Evolutionary conservation across 2,113 vertebrate species (phyloP), one percentile per base, ranked within the genome.

Genomic region (Vulpes vulpes): DNA sequence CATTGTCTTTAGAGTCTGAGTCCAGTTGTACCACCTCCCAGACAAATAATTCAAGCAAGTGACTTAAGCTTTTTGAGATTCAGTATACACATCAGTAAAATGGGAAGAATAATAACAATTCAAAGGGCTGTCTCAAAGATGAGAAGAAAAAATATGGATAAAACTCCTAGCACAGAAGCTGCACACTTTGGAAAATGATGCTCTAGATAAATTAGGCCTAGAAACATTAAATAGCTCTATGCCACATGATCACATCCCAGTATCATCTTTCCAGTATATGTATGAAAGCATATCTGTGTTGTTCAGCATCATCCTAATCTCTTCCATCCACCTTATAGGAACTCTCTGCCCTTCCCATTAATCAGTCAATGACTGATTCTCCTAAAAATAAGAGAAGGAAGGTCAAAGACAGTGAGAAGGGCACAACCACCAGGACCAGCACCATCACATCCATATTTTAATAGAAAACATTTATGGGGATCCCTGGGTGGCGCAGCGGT

Each of bases 31-130:
- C 20, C 53, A 71, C 7, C 43, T 79, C 25, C 16, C 38, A 19
- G 55, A 8, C 86, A 86, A 53, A 35, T 71, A 80, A 71, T 84
- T 64, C 55, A 86, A 94, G 64, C 35, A 93, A 93, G 67, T 81
- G 35, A 67, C 30, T 89, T 73, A 74, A 65, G 55, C 38, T 67
- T 65, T 86, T 38, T 53, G 16, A 79, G n/a, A 64, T 19, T 84
- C 43, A 67, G 15, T 53, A 25, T n/a, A 64, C 62, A 84, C 71
- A 57, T 38, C 30, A 67, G 32, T 76, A 74, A 89, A 90, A 76
- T 20, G 12, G 20, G 20, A 81, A 73, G 30, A 94, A 20, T 87
- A 55, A 87, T 22, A 38, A 2, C 38, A 89, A 69, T 20, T 85
- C 43, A 89, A 69, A 82, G 51, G 22, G 11, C 22, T 67, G 4